Evolutionary conservation across 2,113 vertebrate genomes (phyloP).

Genomic region (Accipiter virgatus): DNA sequence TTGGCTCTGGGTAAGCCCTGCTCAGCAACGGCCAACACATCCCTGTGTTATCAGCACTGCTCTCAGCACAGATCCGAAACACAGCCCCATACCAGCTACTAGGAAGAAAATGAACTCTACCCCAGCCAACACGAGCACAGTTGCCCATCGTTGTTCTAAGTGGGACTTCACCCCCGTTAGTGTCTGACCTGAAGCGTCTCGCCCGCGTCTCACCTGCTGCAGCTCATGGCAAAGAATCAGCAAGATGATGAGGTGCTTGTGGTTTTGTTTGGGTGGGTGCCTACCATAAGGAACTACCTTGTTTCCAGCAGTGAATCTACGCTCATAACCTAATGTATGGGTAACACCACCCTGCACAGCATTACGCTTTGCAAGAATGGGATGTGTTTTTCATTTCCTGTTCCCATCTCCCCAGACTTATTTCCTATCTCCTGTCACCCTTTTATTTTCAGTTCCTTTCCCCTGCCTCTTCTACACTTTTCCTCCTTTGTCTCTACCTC

Average conservation of each 20-base stretch:
- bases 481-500: neutral
- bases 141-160: neutral
- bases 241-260: neutral
- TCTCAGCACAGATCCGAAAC: too few species aligned
- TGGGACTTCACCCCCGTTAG: neutral
- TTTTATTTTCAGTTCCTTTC: neutral
- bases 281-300: neutral
- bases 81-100: too few species aligned
- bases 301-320: neutral
- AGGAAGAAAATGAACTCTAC: too few species aligned
- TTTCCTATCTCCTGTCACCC: neutral
- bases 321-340: neutral
- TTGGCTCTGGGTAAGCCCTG: too few species aligned
- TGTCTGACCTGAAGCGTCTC: neutral
- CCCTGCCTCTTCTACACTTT: neutral
- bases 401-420: neutral
- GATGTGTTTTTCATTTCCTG: neutral
- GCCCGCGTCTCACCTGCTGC: neutral
- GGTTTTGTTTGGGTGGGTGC: neutral
- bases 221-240: neutral
- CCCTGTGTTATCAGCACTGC: too few species aligned
- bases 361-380: neutral
- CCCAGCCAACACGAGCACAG: too few species aligned
- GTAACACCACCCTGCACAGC: neutral
- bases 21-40: accelerated